A percentile compares a stretch with the other conserved stretches of the same genome.
Conservation (phyloP, 2,797 vertebrate species). For the Hypotaenidia okinawae region DNA sequence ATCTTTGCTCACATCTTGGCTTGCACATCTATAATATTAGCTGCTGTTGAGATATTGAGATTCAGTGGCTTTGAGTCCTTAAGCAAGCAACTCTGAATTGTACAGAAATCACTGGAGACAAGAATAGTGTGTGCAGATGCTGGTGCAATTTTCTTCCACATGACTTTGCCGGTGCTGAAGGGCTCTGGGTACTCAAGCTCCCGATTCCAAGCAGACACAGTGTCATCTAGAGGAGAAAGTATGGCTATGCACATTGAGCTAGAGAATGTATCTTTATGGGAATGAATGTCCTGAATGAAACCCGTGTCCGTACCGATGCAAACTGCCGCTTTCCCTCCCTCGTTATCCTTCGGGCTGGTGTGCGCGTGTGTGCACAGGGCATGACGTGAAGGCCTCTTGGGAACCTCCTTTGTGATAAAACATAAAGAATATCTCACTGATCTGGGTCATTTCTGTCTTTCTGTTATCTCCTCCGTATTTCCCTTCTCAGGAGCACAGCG, state of each 20-base stretch:
- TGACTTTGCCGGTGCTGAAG: conserved; percentile 38
- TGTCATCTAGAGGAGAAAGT: conserved; percentile 69
- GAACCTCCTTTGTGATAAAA: conserved; percentile 62
- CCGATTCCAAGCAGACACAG: conserved; percentile 56
- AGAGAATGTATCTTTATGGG: not conserved
- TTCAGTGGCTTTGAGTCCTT: not conserved
- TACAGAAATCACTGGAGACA: conserved; percentile 20
- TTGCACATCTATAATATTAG: not conserved
- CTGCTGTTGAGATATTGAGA: not conserved
- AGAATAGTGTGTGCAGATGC: conserved; percentile 22
- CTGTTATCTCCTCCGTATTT: conserved; percentile 55
- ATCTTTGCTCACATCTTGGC: not conserved
- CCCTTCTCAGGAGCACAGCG: conserved; percentile 39
- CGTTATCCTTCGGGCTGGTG: not conserved
- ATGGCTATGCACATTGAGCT: not conserved
- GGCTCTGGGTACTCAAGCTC: not conserved
- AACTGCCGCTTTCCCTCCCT: not conserved
- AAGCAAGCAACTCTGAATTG: not conserved
- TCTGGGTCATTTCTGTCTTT: conserved; percentile 54
- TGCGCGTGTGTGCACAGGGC: not conserved
- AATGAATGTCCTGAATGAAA: not conserved
- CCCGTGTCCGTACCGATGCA: not conserved
- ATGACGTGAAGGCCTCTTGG: conserved; percentile 24
- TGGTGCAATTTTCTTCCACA: conserved; percentile 41
- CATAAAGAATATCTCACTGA: conserved; percentile 46